Evolutionary conservation across 2,113 vertebrate species (phyloP), one percentile per base, ranked within the genome.

Genomic region (Progne subis): DNA sequence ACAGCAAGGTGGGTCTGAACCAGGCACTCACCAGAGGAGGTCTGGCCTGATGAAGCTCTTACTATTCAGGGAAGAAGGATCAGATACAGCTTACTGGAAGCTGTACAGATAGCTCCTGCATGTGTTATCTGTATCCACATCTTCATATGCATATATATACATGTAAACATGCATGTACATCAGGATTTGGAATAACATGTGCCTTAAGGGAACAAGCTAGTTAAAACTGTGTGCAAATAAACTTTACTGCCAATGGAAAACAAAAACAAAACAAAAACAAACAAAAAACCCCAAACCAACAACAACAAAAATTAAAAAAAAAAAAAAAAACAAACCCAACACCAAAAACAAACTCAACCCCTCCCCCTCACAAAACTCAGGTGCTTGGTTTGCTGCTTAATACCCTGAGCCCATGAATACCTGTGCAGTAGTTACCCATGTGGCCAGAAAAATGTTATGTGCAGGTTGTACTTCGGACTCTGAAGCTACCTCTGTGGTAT

Each of bases 321-420:
- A n/a, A n/a, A n/a, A n/a, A n/a, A n/a, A n/a, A n/a, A n/a, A n/a
- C n/a, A n/a, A n/a, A n/a, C n/a, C n/a, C n/a, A n/a, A 25, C 8
- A 37, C 37, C 37, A 37, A 37, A 39, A 18, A 29, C 4, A 14
- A 18, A 5, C 4, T 23, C 37, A 10, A 69, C 6, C 4, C 5
- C 3, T 5, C 6, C 7, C 5, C 3, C 3, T 1, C 6, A 6
- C 19, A 20, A 28, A n/a, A 10, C 7, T 52, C 59, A 68, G 20
- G 44, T 24, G 9, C 16, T 85, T 74, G 44, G 6, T 52, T 74
- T 67, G 7, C 25, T 71, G 18, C n/a, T 49, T 49, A 11, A 44
- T 50, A 67, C 7, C 32, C 26, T 39, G 47, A 79, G 23, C 61
- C 43, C 9, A 14, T 61, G 8, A 88, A 18, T 50, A 21, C 16